Conservation (phyloP, 2,888 invertebrate species). For the Euspilapteryx auroguttella region DNA sequence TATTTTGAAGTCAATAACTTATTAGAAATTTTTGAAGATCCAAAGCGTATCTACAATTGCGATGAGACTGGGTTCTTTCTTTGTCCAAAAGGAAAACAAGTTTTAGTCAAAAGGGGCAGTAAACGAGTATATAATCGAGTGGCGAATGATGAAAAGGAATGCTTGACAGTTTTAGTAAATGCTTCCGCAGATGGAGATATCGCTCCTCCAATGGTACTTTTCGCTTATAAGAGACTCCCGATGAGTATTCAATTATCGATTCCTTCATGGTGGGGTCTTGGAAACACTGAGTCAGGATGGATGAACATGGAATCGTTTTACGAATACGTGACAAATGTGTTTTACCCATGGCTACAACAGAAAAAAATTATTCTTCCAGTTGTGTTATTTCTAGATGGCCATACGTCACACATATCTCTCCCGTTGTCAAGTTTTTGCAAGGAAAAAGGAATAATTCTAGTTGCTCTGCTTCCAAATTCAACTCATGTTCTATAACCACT, state of each 20-base stretch:
- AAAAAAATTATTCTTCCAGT: conserved; percentile 7
- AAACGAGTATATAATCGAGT: conserved; percentile 9
- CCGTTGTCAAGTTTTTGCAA: conserved; percentile 8
- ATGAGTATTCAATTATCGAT: neutral
- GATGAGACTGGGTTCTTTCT: conserved; percentile 10
- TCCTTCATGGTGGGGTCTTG: neutral
- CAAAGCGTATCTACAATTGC: conserved; percentile 7
- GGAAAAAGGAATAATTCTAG: conserved; percentile 7
- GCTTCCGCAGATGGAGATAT: conserved; percentile 9
- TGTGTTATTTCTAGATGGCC: conserved; percentile 11
- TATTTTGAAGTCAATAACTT: conserved; percentile 3
- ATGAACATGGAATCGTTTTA: conserved; percentile 1
- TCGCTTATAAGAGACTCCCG: neutral
- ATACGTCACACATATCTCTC: conserved; percentile 11
- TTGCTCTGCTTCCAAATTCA: conserved; percentile 8
- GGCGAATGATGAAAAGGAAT: conserved; percentile 11
- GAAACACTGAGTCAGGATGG: neutral
- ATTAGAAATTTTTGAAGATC: conserved; percentile 2
- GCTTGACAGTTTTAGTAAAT: conserved; percentile 10
- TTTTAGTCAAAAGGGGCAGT: conserved; percentile 9
- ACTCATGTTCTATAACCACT: conserved; percentile 11
- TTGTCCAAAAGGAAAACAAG: conserved; percentile 9
- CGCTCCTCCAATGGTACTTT: conserved; percentile 6
- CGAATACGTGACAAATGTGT: conserved; percentile 1
- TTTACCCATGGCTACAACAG: neutral